Conservation (phyloP, 1,140 invertebrate genomes). For the Drosophila obscura region DNA sequence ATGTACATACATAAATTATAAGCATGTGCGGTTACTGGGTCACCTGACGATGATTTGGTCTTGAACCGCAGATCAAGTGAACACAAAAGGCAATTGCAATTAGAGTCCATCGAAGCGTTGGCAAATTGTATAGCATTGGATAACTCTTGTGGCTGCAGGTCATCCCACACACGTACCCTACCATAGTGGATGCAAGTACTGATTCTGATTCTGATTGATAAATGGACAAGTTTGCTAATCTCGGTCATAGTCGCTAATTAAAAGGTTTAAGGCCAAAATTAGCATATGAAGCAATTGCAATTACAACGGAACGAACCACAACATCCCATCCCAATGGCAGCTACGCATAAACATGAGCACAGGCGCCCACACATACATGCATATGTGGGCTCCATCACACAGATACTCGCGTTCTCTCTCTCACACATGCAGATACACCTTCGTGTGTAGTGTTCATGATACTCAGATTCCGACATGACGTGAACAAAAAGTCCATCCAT, state of each 20-base stretch:
- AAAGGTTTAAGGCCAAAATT: conserved; percentile 81
- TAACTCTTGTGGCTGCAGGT: conserved; percentile 31
- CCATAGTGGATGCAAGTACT: conserved; percentile 9
- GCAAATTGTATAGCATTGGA: conserved; percentile 56
- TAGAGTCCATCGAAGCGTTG: conserved; percentile 39
- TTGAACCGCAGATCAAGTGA: conserved; percentile 73
- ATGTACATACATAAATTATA: neutral
- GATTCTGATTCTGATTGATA: conserved; percentile 40
- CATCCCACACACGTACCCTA: conserved; percentile 10
- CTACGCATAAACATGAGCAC: conserved; percentile 17
- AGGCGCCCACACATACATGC: conserved; percentile 5
- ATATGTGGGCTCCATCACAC: neutral
- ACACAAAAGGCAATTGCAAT: conserved; percentile 50
- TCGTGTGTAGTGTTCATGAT: conserved; percentile 70
- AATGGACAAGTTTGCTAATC: conserved; percentile 65
- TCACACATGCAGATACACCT: conserved; percentile 32
- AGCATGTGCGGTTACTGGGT: conserved; percentile 27
- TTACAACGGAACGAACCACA: conserved; percentile 31
- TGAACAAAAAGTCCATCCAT: conserved; percentile 44
- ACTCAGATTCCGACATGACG: conserved; percentile 45
- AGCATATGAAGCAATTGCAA: conserved; percentile 62
- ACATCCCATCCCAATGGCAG: too few species aligned
- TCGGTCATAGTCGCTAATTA: conserved; percentile 80
- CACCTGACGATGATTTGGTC: conserved; percentile 44
- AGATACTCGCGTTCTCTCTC: conserved; percentile 1